Base-by-base conservation (phyloP, 1,140 invertebrate species). In the Nasonia vitripennis region DNA sequence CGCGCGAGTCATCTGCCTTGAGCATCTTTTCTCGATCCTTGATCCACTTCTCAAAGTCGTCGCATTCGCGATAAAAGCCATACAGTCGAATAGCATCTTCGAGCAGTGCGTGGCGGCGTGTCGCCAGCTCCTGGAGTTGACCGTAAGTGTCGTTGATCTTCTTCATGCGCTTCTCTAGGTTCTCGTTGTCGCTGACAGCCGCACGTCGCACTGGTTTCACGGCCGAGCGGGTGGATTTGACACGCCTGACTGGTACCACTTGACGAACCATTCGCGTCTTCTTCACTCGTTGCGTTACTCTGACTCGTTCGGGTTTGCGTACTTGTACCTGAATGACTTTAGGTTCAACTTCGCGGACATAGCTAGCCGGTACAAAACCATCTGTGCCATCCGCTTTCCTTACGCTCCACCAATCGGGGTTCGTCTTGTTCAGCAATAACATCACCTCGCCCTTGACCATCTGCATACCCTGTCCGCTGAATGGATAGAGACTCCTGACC, bases 351-450 rank as follows among this genome's bases (percentile, higher is more conserved):
- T 99, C 98, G 41, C 96, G 95, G 0, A 99, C 98, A 93, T 99
- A 99, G 93, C 99, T 99, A 0, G 98, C 98, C 0, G 99, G 99
- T 2, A 99, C 98, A 93, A 99, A 99, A 14, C 99, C 99, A 90
- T 99, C 98, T 0, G 95, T 95, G 0, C 98, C 97, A 90, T 98
- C 98, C 0, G 95, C 95, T 94, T 98, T 99, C 17, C 98, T 94
- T 6, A 99, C 97, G 89, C 97, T 98, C 99, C 99, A 99, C 99
- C 99, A 99, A 92, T 99, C 99, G 1, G 96, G 95, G 92, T 99
- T 99, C 1, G 98, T 99, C 93, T 99, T 98, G 89, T 97, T 98
- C 74, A 99, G 94, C 2, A 99, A 94, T 89, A 98, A 96, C 97
- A 99, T 98, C 4, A 96, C 92, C 94, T 96, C 92, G 83, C 97